A percentile compares a stretch with the other conserved stretches of the same genome.
phyloP scores from a whole-genome alignment of 92 coral and sea anemone species.

The Porites lobata region DNA sequence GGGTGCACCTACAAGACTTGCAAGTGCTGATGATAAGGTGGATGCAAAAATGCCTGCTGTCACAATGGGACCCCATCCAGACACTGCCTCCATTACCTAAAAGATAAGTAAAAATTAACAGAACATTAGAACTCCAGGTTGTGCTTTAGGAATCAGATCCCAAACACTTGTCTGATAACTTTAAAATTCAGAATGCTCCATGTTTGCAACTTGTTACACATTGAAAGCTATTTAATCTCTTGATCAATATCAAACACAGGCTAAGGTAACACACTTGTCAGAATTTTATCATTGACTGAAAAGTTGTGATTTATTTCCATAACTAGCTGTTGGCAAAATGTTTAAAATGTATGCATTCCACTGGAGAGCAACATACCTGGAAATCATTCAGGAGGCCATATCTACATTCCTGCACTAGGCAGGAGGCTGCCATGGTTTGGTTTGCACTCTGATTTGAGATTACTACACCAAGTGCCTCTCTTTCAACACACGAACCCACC shows the following conservation, averaged over 20 bases:
- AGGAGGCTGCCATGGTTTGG: constrained; percentile 30
- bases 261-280: neutral
- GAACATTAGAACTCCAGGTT: neutral
- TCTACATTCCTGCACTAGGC: constrained; percentile 74
- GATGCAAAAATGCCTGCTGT: constrained; percentile 97
- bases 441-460: constrained; percentile 50
- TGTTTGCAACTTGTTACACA: too few relatives aligned
- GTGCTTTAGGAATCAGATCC: neutral
- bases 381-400: constrained; percentile 88
- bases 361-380: constrained; percentile 69
- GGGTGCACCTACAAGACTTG: constrained; percentile 98
- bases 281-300: neutral
- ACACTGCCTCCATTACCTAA: constrained; percentile 90
- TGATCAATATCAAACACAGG: neutral
- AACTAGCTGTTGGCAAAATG: neutral
- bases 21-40: constrained; percentile 99
- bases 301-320: neutral
- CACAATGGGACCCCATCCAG: constrained; percentile 98
- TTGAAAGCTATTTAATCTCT: neutral
- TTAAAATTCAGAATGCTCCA: neutral
- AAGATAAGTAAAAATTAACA: neutral
- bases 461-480: constrained; percentile 89
- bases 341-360: neutral
- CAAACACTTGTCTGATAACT: neutral
- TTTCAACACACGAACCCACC: constrained; percentile 80